These are phyloP conservation scores for Dryas iulia DNA, from an alignment of 1,140 invertebrate genomes.

Conservation along the genomic window DNA sequence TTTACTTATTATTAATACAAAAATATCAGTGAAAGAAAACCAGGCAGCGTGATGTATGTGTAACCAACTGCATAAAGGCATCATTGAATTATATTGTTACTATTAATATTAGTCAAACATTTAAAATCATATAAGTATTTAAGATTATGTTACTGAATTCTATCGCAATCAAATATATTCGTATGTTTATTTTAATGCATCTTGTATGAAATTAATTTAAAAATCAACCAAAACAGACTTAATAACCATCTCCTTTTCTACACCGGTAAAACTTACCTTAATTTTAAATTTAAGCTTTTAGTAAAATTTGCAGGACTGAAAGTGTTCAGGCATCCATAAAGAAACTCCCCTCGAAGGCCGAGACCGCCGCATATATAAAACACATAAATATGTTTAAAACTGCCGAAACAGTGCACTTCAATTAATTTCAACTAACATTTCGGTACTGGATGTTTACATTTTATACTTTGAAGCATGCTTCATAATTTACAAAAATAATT, in stretches of 20 bases:
- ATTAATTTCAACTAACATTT: constrained; percentile 7
- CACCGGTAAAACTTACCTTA: not conserved
- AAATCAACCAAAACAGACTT: not conserved
- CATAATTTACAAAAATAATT: constrained; percentile 23
- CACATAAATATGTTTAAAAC: not conserved
- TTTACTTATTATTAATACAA: too few species aligned
- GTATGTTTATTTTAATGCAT: not conserved
- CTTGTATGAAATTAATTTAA: not conserved
- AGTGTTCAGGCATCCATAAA: not conserved
- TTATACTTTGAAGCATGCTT: not conserved
- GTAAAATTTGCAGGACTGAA: not conserved
- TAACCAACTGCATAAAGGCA: too few species aligned
- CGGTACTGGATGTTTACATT: not conserved
- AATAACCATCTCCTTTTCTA: not conserved
- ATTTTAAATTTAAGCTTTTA: not conserved
- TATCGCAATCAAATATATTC: too few species aligned
- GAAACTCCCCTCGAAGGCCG: not conserved
- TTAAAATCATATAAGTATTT: too few species aligned
- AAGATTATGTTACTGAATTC: too few species aligned
- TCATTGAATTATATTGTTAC: too few species aligned
- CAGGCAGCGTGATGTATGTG: too few species aligned
- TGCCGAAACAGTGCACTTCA: constrained; percentile 3
- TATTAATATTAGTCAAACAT: too few species aligned
- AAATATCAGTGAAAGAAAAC: too few species aligned
- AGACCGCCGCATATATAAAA: not conserved